Conservation (phyloP, 1,140 invertebrate genomes). For the Trinorchestia longiramus region DNA sequence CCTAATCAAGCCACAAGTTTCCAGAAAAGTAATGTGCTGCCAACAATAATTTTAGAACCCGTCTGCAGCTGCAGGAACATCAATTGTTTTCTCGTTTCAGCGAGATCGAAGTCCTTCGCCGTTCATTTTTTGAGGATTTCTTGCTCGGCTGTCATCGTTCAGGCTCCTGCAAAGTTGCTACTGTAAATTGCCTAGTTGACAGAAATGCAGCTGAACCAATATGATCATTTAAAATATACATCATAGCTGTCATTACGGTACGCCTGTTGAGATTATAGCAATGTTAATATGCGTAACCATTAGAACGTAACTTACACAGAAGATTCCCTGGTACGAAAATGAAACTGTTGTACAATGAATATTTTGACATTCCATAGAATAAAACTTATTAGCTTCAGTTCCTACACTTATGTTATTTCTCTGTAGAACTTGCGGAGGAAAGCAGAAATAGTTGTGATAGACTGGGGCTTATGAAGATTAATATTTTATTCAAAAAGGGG, state of each 20-base stretch:
- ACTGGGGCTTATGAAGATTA: neutral
- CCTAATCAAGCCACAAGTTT: neutral
- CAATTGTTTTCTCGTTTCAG: neutral
- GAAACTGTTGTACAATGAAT: neutral
- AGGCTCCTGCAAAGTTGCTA: neutral
- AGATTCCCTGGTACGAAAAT: neutral
- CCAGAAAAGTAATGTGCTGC: neutral
- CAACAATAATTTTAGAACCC: neutral
- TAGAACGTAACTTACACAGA: neutral
- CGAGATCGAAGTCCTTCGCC: neutral
- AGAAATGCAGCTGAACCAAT: neutral
- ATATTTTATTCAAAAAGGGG: neutral
- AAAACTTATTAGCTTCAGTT: neutral
- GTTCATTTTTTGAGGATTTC: neutral
- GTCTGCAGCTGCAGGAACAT: neutral
- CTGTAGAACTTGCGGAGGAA: neutral
- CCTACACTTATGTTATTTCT: neutral
- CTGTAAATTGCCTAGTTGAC: neutral
- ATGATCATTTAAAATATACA: neutral
- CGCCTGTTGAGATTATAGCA: neutral
- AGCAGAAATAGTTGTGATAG: neutral
- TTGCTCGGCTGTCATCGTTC: neutral
- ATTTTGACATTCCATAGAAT: neutral
- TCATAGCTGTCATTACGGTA: neutral
- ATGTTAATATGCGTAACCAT: neutral